Evolutionary conservation across 2,113 vertebrate genomes (phyloP).

Genomic region (Oenanthe melanoleuca): DNA sequence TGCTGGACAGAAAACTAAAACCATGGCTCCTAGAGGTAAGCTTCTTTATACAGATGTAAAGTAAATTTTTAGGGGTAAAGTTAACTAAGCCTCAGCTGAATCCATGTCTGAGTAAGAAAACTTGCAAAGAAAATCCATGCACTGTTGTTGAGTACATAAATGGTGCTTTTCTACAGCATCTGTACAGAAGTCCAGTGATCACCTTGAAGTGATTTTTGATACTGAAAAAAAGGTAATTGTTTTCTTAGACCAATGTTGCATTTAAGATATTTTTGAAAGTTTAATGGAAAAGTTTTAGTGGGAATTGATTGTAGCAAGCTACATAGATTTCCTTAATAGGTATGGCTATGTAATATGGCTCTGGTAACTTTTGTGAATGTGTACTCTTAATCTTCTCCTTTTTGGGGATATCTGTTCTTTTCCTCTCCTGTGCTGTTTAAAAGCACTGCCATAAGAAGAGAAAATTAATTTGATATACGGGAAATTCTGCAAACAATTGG

Average conservation of each 20-base stretch:
- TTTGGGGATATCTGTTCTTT: background rate
- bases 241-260: background rate
- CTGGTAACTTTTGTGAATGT: background rate
- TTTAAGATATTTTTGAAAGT: background rate
- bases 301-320: background rate
- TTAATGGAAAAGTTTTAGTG: background rate
- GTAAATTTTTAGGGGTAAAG: background rate
- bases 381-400: background rate
- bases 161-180: background rate
- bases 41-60: background rate
- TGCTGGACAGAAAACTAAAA: conserved; percentile 96
- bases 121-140: background rate
- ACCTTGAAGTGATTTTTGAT: background rate
- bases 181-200: background rate
- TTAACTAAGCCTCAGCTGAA: background rate
- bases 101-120: background rate
- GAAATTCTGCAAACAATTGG: background rate
- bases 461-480: background rate
- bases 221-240: background rate
- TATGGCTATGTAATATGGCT: background rate
- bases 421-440: background rate
- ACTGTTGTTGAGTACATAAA: background rate
- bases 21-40: conserved; percentile 97
- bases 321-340: background rate
- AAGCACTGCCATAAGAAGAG: background rate